A percentile compares a stretch with the other conserved stretches of the same genome.
Evolutionary conservation across 1,140 invertebrate genomes (phyloP).

Genomic region (Sycophaga agraensis): DNA sequence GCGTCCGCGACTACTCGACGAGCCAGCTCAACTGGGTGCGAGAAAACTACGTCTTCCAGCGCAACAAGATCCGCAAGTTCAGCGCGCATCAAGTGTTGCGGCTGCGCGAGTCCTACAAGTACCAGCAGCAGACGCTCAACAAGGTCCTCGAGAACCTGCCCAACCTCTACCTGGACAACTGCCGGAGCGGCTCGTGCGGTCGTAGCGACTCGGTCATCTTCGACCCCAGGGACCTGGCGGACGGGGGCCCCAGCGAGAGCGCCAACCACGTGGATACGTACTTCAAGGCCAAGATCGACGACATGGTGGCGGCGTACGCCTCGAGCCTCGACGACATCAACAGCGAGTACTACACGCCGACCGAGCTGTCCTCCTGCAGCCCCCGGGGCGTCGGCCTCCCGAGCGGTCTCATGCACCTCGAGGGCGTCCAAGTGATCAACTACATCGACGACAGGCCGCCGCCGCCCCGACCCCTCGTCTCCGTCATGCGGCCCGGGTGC

Average conservation of each 20-base stretch:
- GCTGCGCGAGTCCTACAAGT: constrained; percentile 89
- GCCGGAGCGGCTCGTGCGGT: constrained; percentile 82
- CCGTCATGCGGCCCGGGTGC: constrained; percentile 45
- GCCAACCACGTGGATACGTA: constrained; percentile 50
- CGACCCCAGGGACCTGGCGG: constrained; percentile 65
- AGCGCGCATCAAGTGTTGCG: constrained; percentile 86
- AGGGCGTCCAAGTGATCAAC: constrained; percentile 62
- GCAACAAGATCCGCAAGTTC: constrained; percentile 91
- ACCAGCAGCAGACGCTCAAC: constrained; percentile 91
- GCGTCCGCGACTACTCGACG: constrained; percentile 86
- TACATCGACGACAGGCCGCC: constrained; percentile 61
- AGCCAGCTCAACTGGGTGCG: constrained; percentile 88
- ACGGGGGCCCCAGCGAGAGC: constrained; percentile 59
- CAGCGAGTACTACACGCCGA: constrained; percentile 80
- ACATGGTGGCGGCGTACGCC: constrained; percentile 32
- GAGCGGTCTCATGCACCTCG: constrained; percentile 40
- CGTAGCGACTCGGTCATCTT: constrained; percentile 75
- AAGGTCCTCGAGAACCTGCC: constrained; percentile 93
- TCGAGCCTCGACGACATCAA: constrained; percentile 60
- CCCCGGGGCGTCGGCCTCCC: constrained; percentile 31
- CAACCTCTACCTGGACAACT: constrained; percentile 90
- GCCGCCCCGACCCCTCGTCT: constrained; percentile 48
- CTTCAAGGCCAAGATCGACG: constrained; percentile 48
- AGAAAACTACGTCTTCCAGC: constrained; percentile 93
- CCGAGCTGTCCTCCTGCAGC: constrained; percentile 60